Evolutionary conservation across 1,140 invertebrate species (phyloP).

Genomic region (Drosophila pectinifera): DNA sequence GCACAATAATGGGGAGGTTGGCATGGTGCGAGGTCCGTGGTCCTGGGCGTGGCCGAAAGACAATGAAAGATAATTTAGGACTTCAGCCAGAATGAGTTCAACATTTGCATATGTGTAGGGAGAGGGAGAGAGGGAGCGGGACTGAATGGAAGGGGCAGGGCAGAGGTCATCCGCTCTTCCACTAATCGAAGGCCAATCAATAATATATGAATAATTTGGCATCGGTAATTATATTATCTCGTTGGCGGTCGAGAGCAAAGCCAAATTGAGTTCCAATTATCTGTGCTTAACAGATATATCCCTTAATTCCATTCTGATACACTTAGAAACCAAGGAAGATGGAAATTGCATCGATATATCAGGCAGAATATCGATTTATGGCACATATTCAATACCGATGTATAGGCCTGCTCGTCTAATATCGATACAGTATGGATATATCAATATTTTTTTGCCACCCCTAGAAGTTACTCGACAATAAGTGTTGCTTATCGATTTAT

Average conservation of each 20-base stretch:
- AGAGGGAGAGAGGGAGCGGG: not conserved
- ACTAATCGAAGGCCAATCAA: conserved; percentile 11
- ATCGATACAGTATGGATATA: too few relatives aligned
- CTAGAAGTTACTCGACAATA: too few relatives aligned
- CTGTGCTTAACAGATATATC: not conserved
- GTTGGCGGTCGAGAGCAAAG: not conserved
- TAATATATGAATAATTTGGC: conserved; percentile 26
- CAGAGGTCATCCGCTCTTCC: conserved; percentile 11
- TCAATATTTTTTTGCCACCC: too few relatives aligned
- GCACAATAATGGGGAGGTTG: not conserved
- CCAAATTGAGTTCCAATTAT: not conserved
- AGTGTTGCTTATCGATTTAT: too few relatives aligned
- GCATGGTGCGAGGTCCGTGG: not conserved
- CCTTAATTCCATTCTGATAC: too few relatives aligned
- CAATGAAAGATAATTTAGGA: conserved; percentile 53
- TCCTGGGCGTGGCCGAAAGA: conserved; percentile 53
- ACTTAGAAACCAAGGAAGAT: too few relatives aligned
- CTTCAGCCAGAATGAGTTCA: conserved; percentile 20
- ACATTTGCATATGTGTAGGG: conserved; percentile 27
- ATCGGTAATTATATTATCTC: conserved; percentile 13
- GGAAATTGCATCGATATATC: too few relatives aligned
- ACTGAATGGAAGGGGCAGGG: not conserved
- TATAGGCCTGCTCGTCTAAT: too few relatives aligned
- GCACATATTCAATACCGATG: too few relatives aligned
- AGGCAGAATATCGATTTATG: too few relatives aligned